A percentile compares a stretch with the other conserved stretches of the same genome.
phyloP scores from a whole-genome alignment of 2,888 invertebrate species.

The Ormyrus nitidulus region DNA sequence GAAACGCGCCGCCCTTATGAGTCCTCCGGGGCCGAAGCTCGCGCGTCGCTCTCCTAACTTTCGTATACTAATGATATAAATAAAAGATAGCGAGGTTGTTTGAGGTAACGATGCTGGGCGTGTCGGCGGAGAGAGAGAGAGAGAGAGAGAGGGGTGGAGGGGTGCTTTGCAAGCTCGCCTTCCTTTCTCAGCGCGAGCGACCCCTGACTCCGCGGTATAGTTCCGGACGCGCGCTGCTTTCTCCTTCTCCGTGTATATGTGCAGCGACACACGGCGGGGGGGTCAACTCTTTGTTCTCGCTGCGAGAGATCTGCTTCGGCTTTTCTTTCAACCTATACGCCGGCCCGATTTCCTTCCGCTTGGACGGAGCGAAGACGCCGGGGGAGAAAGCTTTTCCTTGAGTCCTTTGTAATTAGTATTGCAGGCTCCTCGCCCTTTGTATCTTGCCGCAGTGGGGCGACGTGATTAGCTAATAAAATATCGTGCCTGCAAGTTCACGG shows the following conservation, averaged over 20 bases:
- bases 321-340: slow-evolving; percentile 23
- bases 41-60: slow-evolving; percentile 57
- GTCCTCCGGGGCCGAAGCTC: slow-evolving; percentile 61
- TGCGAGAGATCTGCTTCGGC: background rate
- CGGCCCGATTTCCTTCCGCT: slow-evolving; percentile 38
- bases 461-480: slow-evolving; percentile 48
- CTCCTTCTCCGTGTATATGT: background rate
- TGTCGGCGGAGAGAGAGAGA: slow-evolving; percentile 47
- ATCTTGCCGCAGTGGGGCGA: background rate
- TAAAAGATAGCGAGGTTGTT: slow-evolving; percentile 68
- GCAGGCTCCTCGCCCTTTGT: background rate
- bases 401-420: slow-evolving; percentile 46
- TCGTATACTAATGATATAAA: slow-evolving; percentile 68
- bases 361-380: background rate
- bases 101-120: slow-evolving; percentile 64
- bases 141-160: no score
- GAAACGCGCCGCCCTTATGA: slow-evolving; percentile 63
- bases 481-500: background rate
- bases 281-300: slow-evolving; percentile 54
- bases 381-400: slow-evolving; percentile 34
- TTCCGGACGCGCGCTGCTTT: background rate
- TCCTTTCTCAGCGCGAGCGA: no score
- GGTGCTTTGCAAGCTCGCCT: no score
- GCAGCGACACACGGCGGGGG: background rate
- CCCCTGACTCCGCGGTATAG: no score